Evolutionary conservation across 2,113 vertebrate genomes (phyloP), one percentile per base, ranked within the genome.

Genomic region (Brachirus orientalis): DNA sequence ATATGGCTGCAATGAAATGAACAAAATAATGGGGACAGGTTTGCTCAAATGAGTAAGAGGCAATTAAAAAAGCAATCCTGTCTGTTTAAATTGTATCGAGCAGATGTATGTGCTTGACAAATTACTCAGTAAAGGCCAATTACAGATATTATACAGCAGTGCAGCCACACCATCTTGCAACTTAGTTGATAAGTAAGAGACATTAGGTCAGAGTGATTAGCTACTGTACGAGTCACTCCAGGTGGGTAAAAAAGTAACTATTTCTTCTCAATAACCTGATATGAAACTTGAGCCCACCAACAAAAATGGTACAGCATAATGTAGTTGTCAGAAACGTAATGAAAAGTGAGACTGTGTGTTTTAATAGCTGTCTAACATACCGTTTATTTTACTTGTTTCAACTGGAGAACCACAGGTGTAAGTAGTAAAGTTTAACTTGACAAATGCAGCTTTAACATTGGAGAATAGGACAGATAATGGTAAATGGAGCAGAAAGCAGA

Each of bases 1-100:
- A 85, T 63, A 68, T 33, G 54, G 58, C 57, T 68, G 65, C 40
- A 63, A 57, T 59, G 18, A 57, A 86, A 84, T 35, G 3, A 73
- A 50, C 48, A 76, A 65, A 84, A 75, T 53, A 70, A 44, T 43
- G 17, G 33, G 53, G n/a, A 69, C 20, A 67, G 37, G 72, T 66
- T 76, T 73, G 35, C 35, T 43, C 48, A 71, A 51, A 63, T 64
- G 57, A 67, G 66, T 44, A 46, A 60, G n/a, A 57, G 54, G 41
- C 56, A 52, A 51, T 81, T 75, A 62, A 73, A 87, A 65, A 67
- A 58, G 75, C 58, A 44, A 14, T 38, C 18, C 7, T 1, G 28
- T 69, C 63, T 45, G 19, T 79, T 72, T 17, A 62, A 78, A 76
- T 71, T 55, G 53, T 50, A n/a, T 76, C 43, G 68, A 50, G 35